Conservation (phyloP, 1,140 invertebrate genomes). For the Zeugodacus cucurbitae region DNA sequence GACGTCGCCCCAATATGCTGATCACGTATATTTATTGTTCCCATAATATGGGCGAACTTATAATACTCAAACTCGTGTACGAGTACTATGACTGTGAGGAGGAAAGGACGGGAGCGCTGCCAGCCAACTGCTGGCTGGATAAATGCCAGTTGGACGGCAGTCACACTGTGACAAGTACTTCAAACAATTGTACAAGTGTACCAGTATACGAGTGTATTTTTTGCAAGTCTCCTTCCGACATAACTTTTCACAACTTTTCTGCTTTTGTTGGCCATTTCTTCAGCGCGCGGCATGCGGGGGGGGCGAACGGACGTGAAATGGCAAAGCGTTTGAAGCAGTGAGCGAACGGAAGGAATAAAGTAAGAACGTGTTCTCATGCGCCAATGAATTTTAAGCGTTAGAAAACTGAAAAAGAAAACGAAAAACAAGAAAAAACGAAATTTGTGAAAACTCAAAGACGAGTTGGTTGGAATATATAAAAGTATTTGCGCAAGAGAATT, state of each 20-base stretch:
- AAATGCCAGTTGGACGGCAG: neutral
- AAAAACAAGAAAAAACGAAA: too few species aligned
- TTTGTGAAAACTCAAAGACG: neutral
- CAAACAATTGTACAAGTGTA: slow-evolving; percentile 40
- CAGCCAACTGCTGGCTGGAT: neutral
- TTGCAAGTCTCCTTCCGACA: slow-evolving; percentile 28
- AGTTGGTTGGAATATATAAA: slow-evolving; percentile 33
- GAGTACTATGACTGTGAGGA: neutral
- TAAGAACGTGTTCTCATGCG: slow-evolving; percentile 49
- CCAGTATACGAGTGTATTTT: slow-evolving; percentile 16
- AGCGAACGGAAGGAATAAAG: slow-evolving; percentile 45
- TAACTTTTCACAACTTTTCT: slow-evolving; percentile 33
- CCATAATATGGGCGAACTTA: slow-evolving; percentile 64
- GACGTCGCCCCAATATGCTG: slow-evolving; percentile 55
- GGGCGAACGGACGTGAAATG: neutral
- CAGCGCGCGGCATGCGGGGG: neutral
- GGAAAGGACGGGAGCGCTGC: neutral
- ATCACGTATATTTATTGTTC: slow-evolving; percentile 67
- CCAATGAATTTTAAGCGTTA: slow-evolving; percentile 40
- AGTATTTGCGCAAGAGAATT: slow-evolving; percentile 30
- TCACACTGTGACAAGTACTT: neutral
- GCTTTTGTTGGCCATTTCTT: neutral
- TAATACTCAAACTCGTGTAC: slow-evolving; percentile 28
- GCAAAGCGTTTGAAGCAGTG: slow-evolving; percentile 11
- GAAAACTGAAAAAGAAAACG: neutral